Percentiles rank a stretch among this genome's conserved stretches.
These are phyloP conservation scores for Atherinosoma microstoma DNA, from an alignment of 2,797 vertebrate species.

Conservation along the genomic window DNA sequence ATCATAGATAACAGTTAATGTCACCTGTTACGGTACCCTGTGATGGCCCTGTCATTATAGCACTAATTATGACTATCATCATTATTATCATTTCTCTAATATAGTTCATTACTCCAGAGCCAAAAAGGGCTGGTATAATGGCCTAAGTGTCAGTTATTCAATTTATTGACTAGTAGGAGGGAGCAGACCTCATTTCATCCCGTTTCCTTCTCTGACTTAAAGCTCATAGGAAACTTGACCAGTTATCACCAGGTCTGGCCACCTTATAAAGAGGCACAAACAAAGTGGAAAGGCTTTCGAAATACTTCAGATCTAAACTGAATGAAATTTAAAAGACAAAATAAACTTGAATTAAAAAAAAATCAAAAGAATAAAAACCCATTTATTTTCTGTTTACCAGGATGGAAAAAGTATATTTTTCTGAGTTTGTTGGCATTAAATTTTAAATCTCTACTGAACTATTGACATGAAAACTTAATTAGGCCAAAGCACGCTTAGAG, in stretches of 20 bases:
- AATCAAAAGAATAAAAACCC: not conserved
- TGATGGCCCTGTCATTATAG: slow-evolving; percentile 73
- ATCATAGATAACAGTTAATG: slow-evolving; percentile 75
- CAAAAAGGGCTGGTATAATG: slow-evolving; percentile 65
- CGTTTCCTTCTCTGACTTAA: slow-evolving; percentile 36
- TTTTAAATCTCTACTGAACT: not conserved
- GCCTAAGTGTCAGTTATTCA: slow-evolving; percentile 68
- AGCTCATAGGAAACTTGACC: slow-evolving; percentile 32
- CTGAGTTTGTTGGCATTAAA: not conserved
- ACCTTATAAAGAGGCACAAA: slow-evolving; percentile 51
- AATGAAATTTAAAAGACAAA: slow-evolving; percentile 14
- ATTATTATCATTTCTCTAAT: slow-evolving; percentile 82
- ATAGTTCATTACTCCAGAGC: slow-evolving; percentile 77
- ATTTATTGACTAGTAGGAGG: slow-evolving; percentile 62
- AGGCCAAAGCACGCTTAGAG: not conserved
- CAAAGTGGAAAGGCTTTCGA: slow-evolving; percentile 5
- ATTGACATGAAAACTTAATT: slow-evolving; percentile 1
- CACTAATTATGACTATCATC: slow-evolving; percentile 77
- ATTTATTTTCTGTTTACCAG: not conserved
- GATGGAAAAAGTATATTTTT: not conserved
- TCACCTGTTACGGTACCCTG: slow-evolving; percentile 69
- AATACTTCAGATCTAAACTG: slow-evolving; percentile 10
- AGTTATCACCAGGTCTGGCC: slow-evolving; percentile 22
- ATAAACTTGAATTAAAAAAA: no score
- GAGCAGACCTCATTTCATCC: slow-evolving; percentile 45